These are phyloP conservation scores for Oenanthe melanoleuca DNA, from an alignment of 2,113 vertebrate species.

Conservation along the genomic window DNA sequence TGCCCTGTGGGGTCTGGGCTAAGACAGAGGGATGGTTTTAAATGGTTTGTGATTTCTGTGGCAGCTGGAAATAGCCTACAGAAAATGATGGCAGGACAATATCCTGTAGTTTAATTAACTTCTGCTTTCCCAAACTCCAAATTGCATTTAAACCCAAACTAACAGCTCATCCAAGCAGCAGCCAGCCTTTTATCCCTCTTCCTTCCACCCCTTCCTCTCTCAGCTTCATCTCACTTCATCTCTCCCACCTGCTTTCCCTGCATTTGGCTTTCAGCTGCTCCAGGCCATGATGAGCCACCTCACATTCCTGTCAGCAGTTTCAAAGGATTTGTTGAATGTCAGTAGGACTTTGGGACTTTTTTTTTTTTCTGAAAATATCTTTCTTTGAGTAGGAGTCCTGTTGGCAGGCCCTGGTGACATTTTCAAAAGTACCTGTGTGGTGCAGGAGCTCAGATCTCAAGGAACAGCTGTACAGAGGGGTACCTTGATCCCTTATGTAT, in stretches of 20 bases:
- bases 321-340: not conserved
- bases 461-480: not conserved
- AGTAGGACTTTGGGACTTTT: not conserved
- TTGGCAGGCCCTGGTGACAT: not conserved
- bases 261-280: not conserved
- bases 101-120: not conserved
- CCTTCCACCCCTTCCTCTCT: not conserved
- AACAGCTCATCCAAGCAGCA: not conserved
- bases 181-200: not conserved
- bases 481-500: not conserved
- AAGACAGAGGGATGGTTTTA: not conserved
- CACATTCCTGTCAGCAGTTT: not conserved
- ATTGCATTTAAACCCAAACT: not conserved
- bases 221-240: not conserved
- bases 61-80: not conserved
- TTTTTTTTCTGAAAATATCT: not conserved
- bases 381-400: not conserved
- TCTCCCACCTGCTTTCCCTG: not conserved
- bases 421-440: not conserved
- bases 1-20: not conserved
- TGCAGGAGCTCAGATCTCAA: not conserved
- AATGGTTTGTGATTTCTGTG: not conserved
- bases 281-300: not conserved
- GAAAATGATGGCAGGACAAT: not conserved
- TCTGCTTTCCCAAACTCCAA: not conserved